Percentiles rank a stretch among this genome's conserved stretches.
phyloP scores from a whole-genome alignment of 2,113 vertebrate genomes.

The Guaruba guarouba region DNA sequence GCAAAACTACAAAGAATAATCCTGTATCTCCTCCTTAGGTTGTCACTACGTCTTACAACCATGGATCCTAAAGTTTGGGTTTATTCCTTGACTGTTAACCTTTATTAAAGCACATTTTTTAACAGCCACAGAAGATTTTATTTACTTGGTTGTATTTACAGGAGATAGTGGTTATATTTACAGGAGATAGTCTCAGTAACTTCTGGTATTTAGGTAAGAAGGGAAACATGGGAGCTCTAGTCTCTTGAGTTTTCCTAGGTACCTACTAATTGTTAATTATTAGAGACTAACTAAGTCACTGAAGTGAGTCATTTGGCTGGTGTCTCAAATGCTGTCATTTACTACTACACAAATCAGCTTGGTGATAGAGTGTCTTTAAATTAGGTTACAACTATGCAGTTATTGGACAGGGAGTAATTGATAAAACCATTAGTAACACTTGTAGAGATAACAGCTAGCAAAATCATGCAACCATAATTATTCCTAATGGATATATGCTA shows the following conservation, averaged over 20 bases:
- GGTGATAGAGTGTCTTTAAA: slow-evolving; percentile 90
- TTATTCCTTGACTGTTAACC: slow-evolving; percentile 1
- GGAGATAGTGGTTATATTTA: neutral
- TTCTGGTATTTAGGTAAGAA: slow-evolving; percentile 70
- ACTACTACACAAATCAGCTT: slow-evolving; percentile 88
- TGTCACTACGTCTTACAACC: neutral
- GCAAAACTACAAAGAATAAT: neutral
- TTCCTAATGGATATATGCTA: slow-evolving; percentile 95
- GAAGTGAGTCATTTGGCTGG: slow-evolving; percentile 85
- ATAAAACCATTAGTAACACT: slow-evolving; percentile 99
- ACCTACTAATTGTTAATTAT: slow-evolving; percentile 89
- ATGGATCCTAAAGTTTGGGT: neutral
- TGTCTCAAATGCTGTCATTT: slow-evolving; percentile 88
- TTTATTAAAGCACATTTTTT: slow-evolving; percentile 15
- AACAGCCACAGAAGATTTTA: slow-evolving; percentile 36
- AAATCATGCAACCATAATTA: slow-evolving; percentile 95
- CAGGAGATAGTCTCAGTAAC: slow-evolving; percentile 16
- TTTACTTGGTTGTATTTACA: neutral
- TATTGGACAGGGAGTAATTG: slow-evolving; percentile 93
- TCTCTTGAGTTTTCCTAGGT: slow-evolving; percentile 76
- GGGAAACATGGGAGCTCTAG: slow-evolving; percentile 39
- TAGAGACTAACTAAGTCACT: slow-evolving; percentile 84
- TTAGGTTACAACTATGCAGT: slow-evolving; percentile 96
- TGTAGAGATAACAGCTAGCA: slow-evolving; percentile 97
- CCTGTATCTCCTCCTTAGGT: neutral